These are phyloP conservation scores for Anableps anableps DNA, from an alignment of 2,797 vertebrate species.

Conservation along the genomic window DNA sequence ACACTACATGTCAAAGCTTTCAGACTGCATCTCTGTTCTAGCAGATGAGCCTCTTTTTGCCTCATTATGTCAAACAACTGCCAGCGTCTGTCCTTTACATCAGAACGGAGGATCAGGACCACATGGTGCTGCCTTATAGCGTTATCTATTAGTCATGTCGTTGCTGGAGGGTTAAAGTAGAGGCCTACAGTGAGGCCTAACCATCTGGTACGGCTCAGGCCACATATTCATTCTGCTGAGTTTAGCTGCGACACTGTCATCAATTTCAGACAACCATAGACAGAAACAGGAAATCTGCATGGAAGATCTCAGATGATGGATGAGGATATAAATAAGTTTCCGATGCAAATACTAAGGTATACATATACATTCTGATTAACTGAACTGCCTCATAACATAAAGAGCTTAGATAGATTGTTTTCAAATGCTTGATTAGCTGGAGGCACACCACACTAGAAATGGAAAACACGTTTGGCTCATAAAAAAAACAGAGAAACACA, in stretches of 20 bases:
- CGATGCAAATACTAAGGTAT: not conserved
- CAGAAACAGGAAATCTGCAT: slow-evolving; percentile 16
- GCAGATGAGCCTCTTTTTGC: slow-evolving; percentile 18
- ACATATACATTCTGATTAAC: not conserved
- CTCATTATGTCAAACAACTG: slow-evolving; percentile 24
- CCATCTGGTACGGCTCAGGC: slow-evolving; percentile 74
- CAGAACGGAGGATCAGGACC: slow-evolving; percentile 37
- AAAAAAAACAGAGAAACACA: not conserved
- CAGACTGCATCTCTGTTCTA: not conserved
- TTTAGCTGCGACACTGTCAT: slow-evolving; percentile 48
- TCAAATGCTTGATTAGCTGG: not conserved
- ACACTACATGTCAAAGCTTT: slow-evolving; percentile 3
- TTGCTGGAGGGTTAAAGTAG: slow-evolving; percentile 69
- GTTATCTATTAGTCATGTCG: slow-evolving; percentile 77
- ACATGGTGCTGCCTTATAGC: slow-evolving; percentile 67
- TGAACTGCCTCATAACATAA: not conserved
- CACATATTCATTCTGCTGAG: slow-evolving; percentile 61
- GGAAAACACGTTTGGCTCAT: not conserved
- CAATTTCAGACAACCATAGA: slow-evolving; percentile 42
- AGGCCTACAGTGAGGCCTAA: slow-evolving; percentile 72
- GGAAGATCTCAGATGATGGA: not conserved
- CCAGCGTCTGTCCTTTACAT: slow-evolving; percentile 27
- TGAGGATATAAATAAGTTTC: not conserved
- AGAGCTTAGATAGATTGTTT: not conserved
- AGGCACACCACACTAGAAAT: not conserved